phyloP scores from a whole-genome alignment of 53 echinoderm and acorn worm species.

The Patiria pectinifera region DNA sequence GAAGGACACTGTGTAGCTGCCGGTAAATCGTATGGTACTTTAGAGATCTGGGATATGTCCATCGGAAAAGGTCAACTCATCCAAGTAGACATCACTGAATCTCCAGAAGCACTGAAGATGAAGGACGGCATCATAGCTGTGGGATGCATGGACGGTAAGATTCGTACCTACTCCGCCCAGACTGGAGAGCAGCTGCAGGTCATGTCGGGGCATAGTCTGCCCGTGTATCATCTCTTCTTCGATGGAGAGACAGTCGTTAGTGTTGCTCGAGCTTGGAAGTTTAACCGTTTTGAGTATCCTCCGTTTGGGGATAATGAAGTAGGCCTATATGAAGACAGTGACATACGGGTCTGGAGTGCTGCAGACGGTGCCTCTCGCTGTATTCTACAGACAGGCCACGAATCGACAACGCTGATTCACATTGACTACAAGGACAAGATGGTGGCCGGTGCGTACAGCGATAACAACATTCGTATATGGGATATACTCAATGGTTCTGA shows the following conservation, averaged over 20 bases:
- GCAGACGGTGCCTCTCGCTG: no score
- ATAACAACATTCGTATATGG: no score
- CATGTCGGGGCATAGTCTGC: no score
- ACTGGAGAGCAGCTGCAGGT: no score
- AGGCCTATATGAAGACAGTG: neutral
- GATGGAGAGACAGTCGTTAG: neutral
- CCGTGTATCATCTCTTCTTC: no score
- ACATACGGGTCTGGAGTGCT: neutral
- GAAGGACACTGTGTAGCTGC: neutral
- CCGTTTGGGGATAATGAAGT: neutral
- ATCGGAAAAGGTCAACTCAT: neutral
- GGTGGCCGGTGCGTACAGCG: no score
- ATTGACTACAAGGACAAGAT: no score
- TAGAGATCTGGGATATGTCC: neutral
- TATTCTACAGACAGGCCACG: no score
- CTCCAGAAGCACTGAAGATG: neutral
- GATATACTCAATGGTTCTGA: neutral
- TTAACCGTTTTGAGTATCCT: neutral
- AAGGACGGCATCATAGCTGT: neutral
- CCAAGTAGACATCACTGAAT: no score
- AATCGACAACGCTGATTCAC: neutral
- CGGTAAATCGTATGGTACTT: neutral
- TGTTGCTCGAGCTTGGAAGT: neutral
- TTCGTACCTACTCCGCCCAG: no score
- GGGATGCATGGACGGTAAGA: no score